phyloP scores from a whole-genome alignment of 1,140 invertebrate genomes.

The Ceratina japonica region DNA sequence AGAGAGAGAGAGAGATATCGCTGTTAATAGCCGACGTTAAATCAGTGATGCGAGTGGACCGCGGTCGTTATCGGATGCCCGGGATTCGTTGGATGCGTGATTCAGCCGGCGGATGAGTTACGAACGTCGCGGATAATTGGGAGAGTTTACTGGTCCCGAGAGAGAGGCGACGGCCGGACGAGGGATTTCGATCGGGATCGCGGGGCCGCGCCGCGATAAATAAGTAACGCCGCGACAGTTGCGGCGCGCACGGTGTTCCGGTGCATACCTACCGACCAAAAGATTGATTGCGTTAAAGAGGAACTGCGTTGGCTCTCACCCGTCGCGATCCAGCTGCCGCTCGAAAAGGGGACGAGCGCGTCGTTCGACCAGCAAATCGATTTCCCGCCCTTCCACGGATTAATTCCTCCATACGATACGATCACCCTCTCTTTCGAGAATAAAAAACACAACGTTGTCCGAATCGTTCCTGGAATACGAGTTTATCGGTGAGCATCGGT shows the following conservation, averaged over 20 bases:
- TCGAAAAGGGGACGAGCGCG: background rate
- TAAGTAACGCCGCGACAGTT: conserved; percentile 4
- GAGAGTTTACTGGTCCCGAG: conserved; percentile 3
- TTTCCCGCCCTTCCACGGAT: background rate
- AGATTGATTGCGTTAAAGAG: conserved; percentile 49
- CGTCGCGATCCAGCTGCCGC: conserved; percentile 12
- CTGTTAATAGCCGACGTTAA: background rate
- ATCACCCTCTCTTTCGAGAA: background rate
- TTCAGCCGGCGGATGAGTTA: conserved; percentile 15
- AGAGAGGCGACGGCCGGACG: background rate
- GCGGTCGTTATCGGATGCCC: conserved; percentile 6
- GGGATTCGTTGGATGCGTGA: background rate
- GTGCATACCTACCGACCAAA: background rate
- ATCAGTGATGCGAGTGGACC: background rate
- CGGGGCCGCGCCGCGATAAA: background rate
- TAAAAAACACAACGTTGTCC: background rate
- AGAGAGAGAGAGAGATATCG: no score
- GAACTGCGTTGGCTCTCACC: conserved; percentile 23
- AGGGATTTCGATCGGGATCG: background rate
- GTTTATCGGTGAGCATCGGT: conserved; percentile 15
- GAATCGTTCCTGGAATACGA: background rate
- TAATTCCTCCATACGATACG: background rate
- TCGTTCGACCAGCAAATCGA: background rate
- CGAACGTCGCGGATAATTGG: conserved; percentile 7
- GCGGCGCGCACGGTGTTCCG: background rate